Base-by-base conservation (phyloP, 2,888 invertebrate species). In the Synanthedon myopaeformis region DNA sequence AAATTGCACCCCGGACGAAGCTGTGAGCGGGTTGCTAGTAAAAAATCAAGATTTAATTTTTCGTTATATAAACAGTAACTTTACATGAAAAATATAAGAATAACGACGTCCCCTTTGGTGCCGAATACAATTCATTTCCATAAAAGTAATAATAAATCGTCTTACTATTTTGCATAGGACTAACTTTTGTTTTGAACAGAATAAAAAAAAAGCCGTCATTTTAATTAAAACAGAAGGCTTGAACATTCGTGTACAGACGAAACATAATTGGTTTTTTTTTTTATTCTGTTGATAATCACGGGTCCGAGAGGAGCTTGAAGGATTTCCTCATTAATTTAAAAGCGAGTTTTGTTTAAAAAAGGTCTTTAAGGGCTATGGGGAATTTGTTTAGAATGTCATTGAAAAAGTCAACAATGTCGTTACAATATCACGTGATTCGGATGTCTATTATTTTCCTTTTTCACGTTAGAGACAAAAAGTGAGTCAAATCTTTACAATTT, bases 151-250 rank as follows among this genome's bases (percentile, higher is more conserved):
- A 60, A 59, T 55, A 55, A 53, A 57, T 41, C 59, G 52, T n/a
- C 51, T 51, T 49, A 49, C 54, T 55, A 54, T 61, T 56, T 58
- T 53, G 50, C 41, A 54, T 49, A 58, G 54, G 56, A 54, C 54
- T 52, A 49, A 49, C 19, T 49, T 49, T 49, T 58, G 52, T 53
- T 59, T 54, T 51, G 49, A 52, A 54, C 42, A 52, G 52, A 49
- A 58, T 61, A 58, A 59, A 67, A 65, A 65, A 64, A 61, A 66
- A n/a, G 64, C 66, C 62, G 56, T 63, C 58, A 58, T 66, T 75
- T 74, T 75, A 76, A 78, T 76, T 77, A 72, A 74, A 74, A 74
- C 65, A 68, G 68, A 73, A 73, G 69, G 72, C 66, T 72, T 69
- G 59, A 69, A 67, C 69, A 64, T 67, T 65, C 63, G 60, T 60